Base-by-base conservation (phyloP, 2,113 vertebrate genomes). In the Strigops habroptila region DNA sequence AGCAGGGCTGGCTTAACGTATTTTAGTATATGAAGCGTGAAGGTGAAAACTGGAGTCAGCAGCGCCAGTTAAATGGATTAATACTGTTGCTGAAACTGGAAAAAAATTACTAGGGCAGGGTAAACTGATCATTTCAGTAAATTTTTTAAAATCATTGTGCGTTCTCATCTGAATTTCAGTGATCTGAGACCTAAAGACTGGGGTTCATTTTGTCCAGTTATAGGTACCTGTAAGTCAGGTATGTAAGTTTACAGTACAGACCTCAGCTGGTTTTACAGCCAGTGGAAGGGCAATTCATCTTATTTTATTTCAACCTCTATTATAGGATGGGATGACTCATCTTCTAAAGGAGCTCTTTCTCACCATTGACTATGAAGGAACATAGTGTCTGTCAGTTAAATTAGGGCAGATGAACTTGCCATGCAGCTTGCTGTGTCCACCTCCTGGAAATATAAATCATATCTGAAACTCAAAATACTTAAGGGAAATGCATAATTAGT, bases 241-340 rank as follows among this genome's bases (percentile, higher is more conserved):
- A 19, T 67, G 22, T 46, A 23, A 35, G 10, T 83, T 88, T 88
- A 44, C 80, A 46, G 55, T 74, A 43, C 27, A 37, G 68, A 71
- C 63, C 55, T 86, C 68, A 81, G 64, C 51, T 91, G 73, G 13
- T 90, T 95, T 91, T 92, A 70, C 46, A 86, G 60, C 41, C 35
- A 59, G 73, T 10, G 7, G 24, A 92, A 88, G 52, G 27, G 74
- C 68, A 94, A 89, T 95, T 88, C 43, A 70, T 95, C 76, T 74
- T 80, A 62, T 49, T 93, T 95, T 93, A 64, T 81, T 94, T 91
- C 76, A 78, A 11, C 27, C 27, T 71, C 62, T 84, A 10, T 94
- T 93, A 74, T 48, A 65, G 80, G 23, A 68, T 78, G 48, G 76
- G 43, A 86, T 97, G 92, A 94, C 76, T 96, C 96, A 95, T 94